Conservation (phyloP, 1,140 invertebrate species). For the Idris sp. region DNA sequence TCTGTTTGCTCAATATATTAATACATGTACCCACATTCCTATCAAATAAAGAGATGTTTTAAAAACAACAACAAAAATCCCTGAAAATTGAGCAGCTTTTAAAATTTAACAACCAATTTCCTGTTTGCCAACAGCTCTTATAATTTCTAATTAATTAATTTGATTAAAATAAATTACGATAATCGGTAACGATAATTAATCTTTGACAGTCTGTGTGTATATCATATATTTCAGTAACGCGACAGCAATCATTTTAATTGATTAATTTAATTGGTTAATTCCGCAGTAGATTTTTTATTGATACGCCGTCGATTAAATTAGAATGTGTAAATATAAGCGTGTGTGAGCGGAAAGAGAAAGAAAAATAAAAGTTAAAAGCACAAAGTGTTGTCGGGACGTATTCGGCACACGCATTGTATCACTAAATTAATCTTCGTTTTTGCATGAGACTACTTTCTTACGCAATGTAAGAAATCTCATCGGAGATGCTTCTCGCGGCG, state of each 20-base stretch:
- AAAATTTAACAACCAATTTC: slow-evolving; percentile 2
- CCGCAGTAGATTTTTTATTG: slow-evolving; percentile 17
- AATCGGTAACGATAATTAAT: neutral
- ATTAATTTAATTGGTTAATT: slow-evolving; percentile 55
- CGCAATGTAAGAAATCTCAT: slow-evolving; percentile 62
- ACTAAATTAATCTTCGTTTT: slow-evolving; percentile 61
- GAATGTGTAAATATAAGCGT: slow-evolving; percentile 46
- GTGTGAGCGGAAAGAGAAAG: no score
- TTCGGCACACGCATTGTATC: slow-evolving; percentile 61
- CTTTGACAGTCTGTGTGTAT: neutral
- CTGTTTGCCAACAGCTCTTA: neutral
- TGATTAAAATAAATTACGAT: slow-evolving; percentile 6
- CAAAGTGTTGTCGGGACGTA: slow-evolving; percentile 55
- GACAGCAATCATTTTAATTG: slow-evolving; percentile 30
- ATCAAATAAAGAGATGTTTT: neutral
- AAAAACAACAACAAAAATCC: no score
- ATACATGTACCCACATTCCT: slow-evolving; percentile 21
- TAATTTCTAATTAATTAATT: neutral
- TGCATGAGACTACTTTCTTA: slow-evolving; percentile 62
- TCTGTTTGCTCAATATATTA: slow-evolving; percentile 33
- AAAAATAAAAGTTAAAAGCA: slow-evolving; percentile 21
- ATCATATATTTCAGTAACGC: slow-evolving; percentile 22
- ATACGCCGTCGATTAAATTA: slow-evolving; percentile 49
- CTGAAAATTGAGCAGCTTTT: no score
- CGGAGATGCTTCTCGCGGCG: slow-evolving; percentile 61